A percentile compares a stretch with the other conserved stretches of the same genome.
Evolutionary conservation across 2,797 vertebrate species (phyloP).

Genomic region (Dicrostonyx torquatus): DNA sequence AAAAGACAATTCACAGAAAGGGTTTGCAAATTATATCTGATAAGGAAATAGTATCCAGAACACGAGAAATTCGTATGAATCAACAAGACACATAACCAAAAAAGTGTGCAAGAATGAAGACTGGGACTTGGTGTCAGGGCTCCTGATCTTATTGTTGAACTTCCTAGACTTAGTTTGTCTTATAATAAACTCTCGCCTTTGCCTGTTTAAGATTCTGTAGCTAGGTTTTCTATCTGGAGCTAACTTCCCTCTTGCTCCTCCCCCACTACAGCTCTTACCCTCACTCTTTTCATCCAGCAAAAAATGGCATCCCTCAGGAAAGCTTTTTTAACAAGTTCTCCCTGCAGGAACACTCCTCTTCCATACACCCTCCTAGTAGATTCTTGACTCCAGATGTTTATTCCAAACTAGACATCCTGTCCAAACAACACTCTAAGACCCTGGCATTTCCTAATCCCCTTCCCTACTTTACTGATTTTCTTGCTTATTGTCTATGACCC

Average conservation of each 20-base stretch:
- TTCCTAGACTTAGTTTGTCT: not conserved
- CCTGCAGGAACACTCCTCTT: not conserved
- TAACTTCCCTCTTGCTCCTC: not conserved
- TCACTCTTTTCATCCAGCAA: not conserved
- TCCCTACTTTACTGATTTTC: not conserved
- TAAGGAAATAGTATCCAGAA: not conserved
- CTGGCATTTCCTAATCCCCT: not conserved
- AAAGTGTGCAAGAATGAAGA: not conserved
- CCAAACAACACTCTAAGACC: not conserved
- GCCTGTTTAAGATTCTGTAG: not conserved
- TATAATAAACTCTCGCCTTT: not conserved
- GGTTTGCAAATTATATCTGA: not conserved
- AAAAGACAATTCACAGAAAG: not conserved
- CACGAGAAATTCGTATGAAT: not conserved
- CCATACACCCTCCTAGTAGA: not conserved
- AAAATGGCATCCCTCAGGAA: not conserved
- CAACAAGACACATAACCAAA: not conserved
- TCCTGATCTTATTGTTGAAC: not conserved
- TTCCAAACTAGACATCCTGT: not conserved
- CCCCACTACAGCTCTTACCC: not conserved
- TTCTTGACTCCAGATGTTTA: not conserved
- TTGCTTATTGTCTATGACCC: too few relatives aligned
- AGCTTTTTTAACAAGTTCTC: not conserved
- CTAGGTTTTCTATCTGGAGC: not conserved
- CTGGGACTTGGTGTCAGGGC: not conserved